phyloP scores from a whole-genome alignment of 2,113 vertebrate species.

The Daphoenositta chrysoptera region DNA sequence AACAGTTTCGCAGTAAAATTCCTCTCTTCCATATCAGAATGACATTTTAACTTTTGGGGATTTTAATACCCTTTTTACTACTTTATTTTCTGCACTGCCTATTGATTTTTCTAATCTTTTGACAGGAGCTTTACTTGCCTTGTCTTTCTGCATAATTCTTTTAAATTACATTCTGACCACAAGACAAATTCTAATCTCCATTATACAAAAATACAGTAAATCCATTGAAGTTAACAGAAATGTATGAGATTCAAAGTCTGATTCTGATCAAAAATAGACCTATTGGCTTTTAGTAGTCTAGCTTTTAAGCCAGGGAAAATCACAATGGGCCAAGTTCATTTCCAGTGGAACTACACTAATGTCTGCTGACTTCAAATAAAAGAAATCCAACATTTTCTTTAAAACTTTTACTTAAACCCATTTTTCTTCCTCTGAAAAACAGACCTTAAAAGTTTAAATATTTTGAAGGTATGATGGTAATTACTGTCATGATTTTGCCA shows the following conservation, averaged over 20 bases:
- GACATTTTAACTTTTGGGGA: neutral
- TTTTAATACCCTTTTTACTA: neutral
- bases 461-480: neutral
- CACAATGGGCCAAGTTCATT: neutral
- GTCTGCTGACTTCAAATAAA: neutral
- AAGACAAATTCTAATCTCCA: neutral
- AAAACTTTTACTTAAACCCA: neutral
- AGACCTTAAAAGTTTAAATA: neutral
- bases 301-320: neutral
- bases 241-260: neutral
- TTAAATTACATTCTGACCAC: neutral
- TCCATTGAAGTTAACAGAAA: neutral
- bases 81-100: neutral
- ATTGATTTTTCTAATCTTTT: constrained; percentile 28
- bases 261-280: neutral
- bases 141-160: neutral
- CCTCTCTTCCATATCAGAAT: neutral
- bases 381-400: neutral
- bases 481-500: neutral
- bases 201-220: neutral
- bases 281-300: neutral
- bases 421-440: neutral
- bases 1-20: neutral
- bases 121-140: neutral
- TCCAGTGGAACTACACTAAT: neutral